A percentile compares a stretch with the other conserved stretches of the same genome.
These are phyloP conservation scores for Resseliella maxima DNA, from an alignment of 2,888 invertebrate genomes.

Conservation along the genomic window DNA sequence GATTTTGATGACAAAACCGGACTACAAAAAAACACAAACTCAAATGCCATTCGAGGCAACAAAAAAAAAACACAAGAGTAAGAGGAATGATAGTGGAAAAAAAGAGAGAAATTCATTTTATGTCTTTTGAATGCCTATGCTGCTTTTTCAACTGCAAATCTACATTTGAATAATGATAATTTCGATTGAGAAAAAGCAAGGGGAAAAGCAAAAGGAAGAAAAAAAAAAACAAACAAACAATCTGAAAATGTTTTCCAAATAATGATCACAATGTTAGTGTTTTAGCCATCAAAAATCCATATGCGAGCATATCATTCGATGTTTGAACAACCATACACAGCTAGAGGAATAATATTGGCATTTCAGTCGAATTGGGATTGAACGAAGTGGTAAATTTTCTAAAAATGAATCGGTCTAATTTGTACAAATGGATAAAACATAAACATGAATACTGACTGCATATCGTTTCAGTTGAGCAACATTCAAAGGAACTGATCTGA, in stretches of 20 bases:
- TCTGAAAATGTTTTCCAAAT: neutral
- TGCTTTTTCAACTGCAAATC: neutral
- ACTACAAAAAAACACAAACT: no score
- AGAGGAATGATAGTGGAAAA: neutral
- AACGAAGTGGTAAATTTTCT: neutral
- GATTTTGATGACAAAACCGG: neutral
- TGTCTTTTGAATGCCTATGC: neutral
- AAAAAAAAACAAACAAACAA: no score
- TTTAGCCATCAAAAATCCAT: neutral
- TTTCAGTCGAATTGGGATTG: neutral
- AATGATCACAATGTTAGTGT: neutral
- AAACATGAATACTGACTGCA: neutral
- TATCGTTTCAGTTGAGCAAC: slow-evolving; percentile 7
- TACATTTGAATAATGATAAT: neutral
- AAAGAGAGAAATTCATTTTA: neutral
- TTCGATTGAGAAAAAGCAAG: neutral
- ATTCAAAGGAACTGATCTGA: slow-evolving; percentile 1
- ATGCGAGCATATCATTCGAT: neutral
- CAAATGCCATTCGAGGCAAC: no score
- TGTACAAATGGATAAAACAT: slow-evolving; percentile 9
- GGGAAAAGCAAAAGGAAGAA: no score
- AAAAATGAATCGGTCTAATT: slow-evolving; percentile 1
- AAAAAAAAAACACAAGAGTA: neutral
- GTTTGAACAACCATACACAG: neutral
- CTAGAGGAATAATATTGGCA: no score